Evolutionary conservation across 1,140 invertebrate genomes (phyloP).

Genomic region (Scylla paramamosain): DNA sequence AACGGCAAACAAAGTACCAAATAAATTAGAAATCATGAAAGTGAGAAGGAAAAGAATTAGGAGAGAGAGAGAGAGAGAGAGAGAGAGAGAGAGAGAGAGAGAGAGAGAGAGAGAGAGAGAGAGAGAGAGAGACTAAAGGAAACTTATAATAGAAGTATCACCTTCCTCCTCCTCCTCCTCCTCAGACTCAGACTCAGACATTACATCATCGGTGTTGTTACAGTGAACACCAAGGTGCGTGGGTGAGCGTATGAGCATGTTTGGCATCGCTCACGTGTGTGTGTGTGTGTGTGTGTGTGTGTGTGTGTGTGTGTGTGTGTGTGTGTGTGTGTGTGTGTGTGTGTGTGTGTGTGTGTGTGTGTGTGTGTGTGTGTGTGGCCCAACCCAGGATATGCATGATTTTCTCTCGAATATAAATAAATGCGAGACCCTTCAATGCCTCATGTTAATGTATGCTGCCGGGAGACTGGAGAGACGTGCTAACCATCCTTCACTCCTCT

Average conservation of each 20-base stretch:
- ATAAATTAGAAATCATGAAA: not conserved
- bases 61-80: slow-evolving; percentile 46
- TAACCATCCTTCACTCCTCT: too few relatives aligned
- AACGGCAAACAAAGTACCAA: not conserved
- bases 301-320: not conserved
- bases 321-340: too few relatives aligned
- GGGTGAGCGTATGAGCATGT: not conserved
- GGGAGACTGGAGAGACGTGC: too few relatives aligned
- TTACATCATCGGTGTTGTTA: not conserved
- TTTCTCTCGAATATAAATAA: too few relatives aligned
- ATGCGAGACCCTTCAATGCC: too few relatives aligned
- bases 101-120: slow-evolving; percentile 52
- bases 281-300: slow-evolving; percentile 20
- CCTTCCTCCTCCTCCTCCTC: not conserved
- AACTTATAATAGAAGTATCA: not conserved
- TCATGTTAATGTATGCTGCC: too few relatives aligned
- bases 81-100: slow-evolving; percentile 55
- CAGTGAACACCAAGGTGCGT: not conserved
- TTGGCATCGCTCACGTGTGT: not conserved
- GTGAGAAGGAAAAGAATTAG: not conserved
- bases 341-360: too few relatives aligned
- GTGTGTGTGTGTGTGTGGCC: too few relatives aligned
- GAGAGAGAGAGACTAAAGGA: slow-evolving; percentile 30
- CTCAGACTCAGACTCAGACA: not conserved
- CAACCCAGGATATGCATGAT: too few relatives aligned